Conservation (phyloP, 1,140 invertebrate genomes). For the Euura saliciscinereae region DNA sequence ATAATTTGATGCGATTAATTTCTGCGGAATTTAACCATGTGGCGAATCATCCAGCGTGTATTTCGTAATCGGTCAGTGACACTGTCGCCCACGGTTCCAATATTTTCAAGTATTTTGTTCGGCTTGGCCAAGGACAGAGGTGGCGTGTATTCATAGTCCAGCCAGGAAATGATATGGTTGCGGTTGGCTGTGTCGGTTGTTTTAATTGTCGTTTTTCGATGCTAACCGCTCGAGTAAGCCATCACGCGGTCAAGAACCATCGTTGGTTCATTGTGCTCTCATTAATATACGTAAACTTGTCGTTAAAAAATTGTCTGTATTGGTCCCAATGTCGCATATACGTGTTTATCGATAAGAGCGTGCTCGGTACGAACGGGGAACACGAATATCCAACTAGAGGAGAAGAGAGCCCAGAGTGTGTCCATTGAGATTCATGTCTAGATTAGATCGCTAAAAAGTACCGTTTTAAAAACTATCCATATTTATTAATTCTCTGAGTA, state of each 20-base stretch:
- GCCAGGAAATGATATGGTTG: constrained; percentile 2
- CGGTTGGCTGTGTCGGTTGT: not conserved
- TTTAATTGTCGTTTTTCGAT: constrained; percentile 5
- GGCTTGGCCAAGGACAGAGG: not conserved
- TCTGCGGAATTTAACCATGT: no score
- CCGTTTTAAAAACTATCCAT: no score
- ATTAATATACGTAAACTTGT: constrained; percentile 2
- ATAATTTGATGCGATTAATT: no score
- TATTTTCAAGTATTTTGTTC: not conserved
- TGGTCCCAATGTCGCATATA: not conserved
- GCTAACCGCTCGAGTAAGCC: not conserved
- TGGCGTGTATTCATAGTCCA: not conserved
- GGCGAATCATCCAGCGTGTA: not conserved
- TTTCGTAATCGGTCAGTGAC: constrained; percentile 6
- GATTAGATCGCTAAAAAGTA: no score
- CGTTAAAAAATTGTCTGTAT: not conserved
- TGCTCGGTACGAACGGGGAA: not conserved
- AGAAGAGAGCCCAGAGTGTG: not conserved
- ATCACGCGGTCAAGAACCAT: not conserved
- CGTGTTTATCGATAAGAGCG: not conserved
- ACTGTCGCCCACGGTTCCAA: not conserved
- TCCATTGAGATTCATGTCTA: no score
- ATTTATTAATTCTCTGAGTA: no score
- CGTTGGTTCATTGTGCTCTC: not conserved
- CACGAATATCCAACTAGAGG: not conserved